A percentile compares a stretch with the other conserved stretches of the same genome.
phyloP scores from a whole-genome alignment of 2,113 vertebrate species.

The Chlamydotis undulata region DNA sequence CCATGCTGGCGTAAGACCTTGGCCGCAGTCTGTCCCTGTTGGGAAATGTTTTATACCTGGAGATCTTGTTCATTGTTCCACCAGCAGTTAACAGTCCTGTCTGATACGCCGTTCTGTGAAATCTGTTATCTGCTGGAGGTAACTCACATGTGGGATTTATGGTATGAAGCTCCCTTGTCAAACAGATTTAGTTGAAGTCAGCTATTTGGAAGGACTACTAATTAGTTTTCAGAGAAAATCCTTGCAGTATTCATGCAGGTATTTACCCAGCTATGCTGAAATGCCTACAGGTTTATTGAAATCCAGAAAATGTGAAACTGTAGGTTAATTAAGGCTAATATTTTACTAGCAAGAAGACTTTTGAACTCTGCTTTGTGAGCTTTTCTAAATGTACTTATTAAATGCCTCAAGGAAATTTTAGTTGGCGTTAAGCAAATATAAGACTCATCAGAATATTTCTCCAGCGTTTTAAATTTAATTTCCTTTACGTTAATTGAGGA shows the following conservation, averaged over 20 bases:
- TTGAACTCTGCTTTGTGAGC: conserved; percentile 65
- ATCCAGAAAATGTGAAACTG: conserved; percentile 68
- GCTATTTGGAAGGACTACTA: conserved; percentile 61
- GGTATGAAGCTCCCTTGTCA: conserved; percentile 42
- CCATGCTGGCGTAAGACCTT: not conserved
- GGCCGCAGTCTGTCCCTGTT: not conserved
- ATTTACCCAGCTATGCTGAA: conserved; percentile 67
- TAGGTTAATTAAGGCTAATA: conserved; percentile 70
- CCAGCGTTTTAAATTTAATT: conserved; percentile 49
- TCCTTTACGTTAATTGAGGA: conserved; percentile 31
- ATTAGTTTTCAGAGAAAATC: conserved; percentile 69
- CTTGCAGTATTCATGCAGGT: conserved; percentile 67
- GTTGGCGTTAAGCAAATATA: conserved; percentile 50
- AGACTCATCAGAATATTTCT: conserved; percentile 55
- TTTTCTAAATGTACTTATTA: conserved; percentile 70
- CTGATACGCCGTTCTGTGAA: not conserved
- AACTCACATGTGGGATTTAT: conserved; percentile 34
- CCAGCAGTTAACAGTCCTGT: not conserved
- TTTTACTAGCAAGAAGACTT: conserved; percentile 61
- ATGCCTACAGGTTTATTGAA: conserved; percentile 69
- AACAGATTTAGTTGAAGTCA: conserved; percentile 37
- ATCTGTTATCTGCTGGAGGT: conserved; percentile 32
- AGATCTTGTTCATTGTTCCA: not conserved
- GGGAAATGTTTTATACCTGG: not conserved
- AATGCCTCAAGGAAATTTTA: conserved; percentile 52